Conservation (phyloP, 1,140 invertebrate species). For the Procambarus virginalis region DNA sequence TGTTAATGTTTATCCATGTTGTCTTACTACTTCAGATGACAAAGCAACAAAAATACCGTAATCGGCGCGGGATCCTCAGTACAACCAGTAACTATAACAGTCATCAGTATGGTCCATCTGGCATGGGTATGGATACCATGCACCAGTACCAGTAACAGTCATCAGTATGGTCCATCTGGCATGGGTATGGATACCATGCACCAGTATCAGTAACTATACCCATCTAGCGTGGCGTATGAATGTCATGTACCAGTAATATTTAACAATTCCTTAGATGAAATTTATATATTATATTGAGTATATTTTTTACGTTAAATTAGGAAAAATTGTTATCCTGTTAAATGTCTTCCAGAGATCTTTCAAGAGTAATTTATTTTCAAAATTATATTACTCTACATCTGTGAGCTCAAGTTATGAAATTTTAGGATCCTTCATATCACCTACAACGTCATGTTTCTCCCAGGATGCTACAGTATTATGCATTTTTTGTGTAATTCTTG, state of each 20-base stretch:
- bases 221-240: neutral
- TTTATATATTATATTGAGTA: neutral
- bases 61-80: constrained; percentile 42
- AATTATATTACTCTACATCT: neutral
- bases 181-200: too few relatives aligned
- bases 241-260: neutral
- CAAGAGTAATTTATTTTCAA: neutral
- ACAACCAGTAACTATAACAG: constrained; percentile 40
- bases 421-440: neutral
- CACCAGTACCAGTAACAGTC: neutral
- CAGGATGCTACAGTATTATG: neutral
- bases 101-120: constrained; percentile 8
- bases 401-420: neutral
- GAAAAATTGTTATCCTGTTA: neutral
- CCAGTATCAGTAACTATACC: neutral
- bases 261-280: neutral
- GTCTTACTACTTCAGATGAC: constrained; percentile 36
- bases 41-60: constrained; percentile 59
- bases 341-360: neutral
- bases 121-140: neutral
- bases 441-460: neutral
- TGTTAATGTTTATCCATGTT: too few relatives aligned
- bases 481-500: neutral
- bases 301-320: neutral
- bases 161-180: too few relatives aligned